Conservation (phyloP, 2,888 invertebrate genomes). For the Vanessa cardui region DNA sequence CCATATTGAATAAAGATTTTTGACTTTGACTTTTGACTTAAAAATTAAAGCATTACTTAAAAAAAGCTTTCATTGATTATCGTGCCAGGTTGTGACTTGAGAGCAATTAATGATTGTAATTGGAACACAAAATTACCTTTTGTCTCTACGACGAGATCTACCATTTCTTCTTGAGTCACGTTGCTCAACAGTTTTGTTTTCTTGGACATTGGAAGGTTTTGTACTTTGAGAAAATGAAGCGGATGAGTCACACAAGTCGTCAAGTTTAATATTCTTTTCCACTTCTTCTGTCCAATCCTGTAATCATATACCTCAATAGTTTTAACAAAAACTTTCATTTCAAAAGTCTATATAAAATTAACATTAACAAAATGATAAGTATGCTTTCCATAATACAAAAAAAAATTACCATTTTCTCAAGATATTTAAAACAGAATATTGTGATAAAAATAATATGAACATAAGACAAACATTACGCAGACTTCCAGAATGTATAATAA, state of each 20-base stretch:
- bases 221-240: constrained; percentile 65
- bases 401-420: too few species aligned
- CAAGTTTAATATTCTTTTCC: constrained; percentile 74
- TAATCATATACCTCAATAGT: constrained; percentile 13
- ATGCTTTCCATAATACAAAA: too few species aligned
- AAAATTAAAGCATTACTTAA: too few species aligned
- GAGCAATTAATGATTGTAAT: background rate
- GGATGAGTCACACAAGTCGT: constrained; percentile 67
- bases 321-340: too few species aligned
- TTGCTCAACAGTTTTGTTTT: constrained; percentile 59
- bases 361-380: too few species aligned
- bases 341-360: too few species aligned
- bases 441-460: too few species aligned
- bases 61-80: background rate
- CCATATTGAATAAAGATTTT: too few species aligned
- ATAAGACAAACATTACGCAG: background rate
- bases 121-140: constrained; percentile 55
- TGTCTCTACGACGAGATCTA: constrained; percentile 68
- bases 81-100: background rate
- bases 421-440: too few species aligned
- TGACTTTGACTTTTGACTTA: too few species aligned
- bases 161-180: constrained; percentile 66
- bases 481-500: background rate
- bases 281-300: constrained; percentile 81
- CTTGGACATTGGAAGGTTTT: constrained; percentile 57